phyloP scores from a whole-genome alignment of 2,797 vertebrate genomes.

The Danio kyathit region DNA sequence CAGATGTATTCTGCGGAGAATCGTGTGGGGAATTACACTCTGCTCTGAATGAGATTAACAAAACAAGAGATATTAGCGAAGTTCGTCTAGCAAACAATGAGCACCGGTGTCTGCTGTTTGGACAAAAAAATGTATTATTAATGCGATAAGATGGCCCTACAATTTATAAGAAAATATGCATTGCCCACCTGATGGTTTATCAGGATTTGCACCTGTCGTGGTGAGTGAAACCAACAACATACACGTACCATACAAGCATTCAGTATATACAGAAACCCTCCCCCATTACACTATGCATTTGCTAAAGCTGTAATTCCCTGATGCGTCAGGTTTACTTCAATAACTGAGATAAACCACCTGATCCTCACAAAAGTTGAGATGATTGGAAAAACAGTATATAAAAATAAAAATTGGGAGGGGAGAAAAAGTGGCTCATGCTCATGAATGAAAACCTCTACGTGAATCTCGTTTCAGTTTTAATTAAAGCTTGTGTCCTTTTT shows the following conservation, averaged over 20 bases:
- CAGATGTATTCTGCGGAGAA: background rate
- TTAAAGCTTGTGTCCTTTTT: conserved; percentile 49
- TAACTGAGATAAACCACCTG: conserved; percentile 14
- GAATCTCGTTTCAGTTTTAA: conserved; percentile 42
- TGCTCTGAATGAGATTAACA: conserved; percentile 6
- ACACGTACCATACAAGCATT: too few species aligned
- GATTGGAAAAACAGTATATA: conserved; percentile 14
- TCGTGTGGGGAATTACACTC: conserved; percentile 3
- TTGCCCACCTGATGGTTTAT: background rate
- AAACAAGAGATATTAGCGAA: conserved; percentile 10
- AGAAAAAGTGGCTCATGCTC: conserved; percentile 31
- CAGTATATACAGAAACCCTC: conserved; percentile 1
- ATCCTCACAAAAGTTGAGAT: conserved; percentile 36
- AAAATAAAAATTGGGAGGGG: conserved; percentile 23
- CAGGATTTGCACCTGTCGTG: conserved; percentile 10
- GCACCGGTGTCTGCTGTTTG: conserved; percentile 8
- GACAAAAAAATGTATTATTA: conserved; percentile 5
- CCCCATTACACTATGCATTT: background rate
- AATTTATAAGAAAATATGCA: conserved; percentile 11
- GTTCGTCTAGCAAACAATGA: conserved; percentile 5
- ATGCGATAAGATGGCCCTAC: conserved; percentile 16
- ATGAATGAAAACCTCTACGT: conserved; percentile 18
- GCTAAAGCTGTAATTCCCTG: conserved; percentile 6
- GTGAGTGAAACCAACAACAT: background rate
- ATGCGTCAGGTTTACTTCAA: conserved; percentile 30